Base-by-base conservation (phyloP, 2,113 vertebrate genomes). In the Myotis lucifugus region DNA sequence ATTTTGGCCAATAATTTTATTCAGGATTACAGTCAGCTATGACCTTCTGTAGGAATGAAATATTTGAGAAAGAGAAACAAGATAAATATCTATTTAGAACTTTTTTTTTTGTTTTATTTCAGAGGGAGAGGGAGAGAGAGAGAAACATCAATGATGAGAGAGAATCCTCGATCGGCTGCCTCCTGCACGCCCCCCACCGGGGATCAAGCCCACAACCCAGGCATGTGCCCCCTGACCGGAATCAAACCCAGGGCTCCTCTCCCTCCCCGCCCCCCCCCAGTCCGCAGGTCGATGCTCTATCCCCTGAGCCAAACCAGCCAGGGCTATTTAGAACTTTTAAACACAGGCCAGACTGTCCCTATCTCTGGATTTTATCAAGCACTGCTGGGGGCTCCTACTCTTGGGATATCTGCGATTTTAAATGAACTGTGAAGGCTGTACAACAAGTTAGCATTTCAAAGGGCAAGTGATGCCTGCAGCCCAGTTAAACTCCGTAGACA, bases 41-140 rank as follows among this genome's bases (percentile, higher is more conserved):
- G 84, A 85, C 76, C 34, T 86, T 95, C 42, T 70, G 21, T 89
- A 76, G 50, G 23, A 91, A 70, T 46, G 34, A 95, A 15, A 15
- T 85, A 27, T 82, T 93, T 90, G 67, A 66, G 70, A 73, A 91
- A 25, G 48, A 93, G 59, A 79, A 88, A 76, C 19, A 91, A 88
- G 56, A n/a, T 25, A 88, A 93, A 91, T 88, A 64, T 18, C 52
- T 93, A 4, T 46, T 78, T 81, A 87, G 64, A 86, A 61, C 27
- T 54, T 89, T 85, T 73, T 73, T 37, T 59, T 59, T 59, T 23
- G 7, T 56, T 56, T 56, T 21, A 56, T 56, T 56, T 56, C 19
- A 56, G 19, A 21, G 19, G 21, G 23, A 59, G 59, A 61, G 59
- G 59, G 59, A 61, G 23, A 59, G 23, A 59, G 59, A 61, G 27